Base-by-base conservation (phyloP, 2,113 vertebrate species). In the Chaetura pelagica region DNA sequence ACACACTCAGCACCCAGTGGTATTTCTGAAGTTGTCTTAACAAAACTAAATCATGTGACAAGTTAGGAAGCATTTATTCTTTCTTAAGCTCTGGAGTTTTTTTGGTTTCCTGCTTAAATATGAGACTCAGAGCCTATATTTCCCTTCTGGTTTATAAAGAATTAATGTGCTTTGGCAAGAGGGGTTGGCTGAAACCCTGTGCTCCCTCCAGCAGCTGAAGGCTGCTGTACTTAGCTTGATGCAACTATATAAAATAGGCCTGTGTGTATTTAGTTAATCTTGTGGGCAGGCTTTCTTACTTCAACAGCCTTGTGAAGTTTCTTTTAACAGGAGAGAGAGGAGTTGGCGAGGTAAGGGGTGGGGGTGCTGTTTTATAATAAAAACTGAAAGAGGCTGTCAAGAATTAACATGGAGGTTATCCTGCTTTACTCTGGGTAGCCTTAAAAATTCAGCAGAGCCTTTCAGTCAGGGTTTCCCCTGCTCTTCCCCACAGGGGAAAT, bases 371-470 rank as follows among this genome's bases (percentile, higher is more conserved):
- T 76, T 87, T 78, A 51, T 94, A 90, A 73, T 76, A 78, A 71
- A 81, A 81, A 83, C 69, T 91, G 78, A 59, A 71, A 76, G 24
- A 82, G 54, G 21, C 62, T 87, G 84, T 72, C 85, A 86, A 84
- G 38, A 94, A 82, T 79, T 93, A 84, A 73, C 64, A 69, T 15
- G 49, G 86, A 93, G 69, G 64, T 93, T 91, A 72, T 74, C 61
- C 75, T 78, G 71, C 84, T 75, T 95, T 95, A 88, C 71, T 94
- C 30, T 79, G 62, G 71, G 76, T 48, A 93, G 34, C 55, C 48
- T 94, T 79, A 95, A 94, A 87, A 97, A 97, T 94, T 93, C 89
- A 96, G 26, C 26, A 80, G 52, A 92, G 27, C 42, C 51, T 93
- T 96, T 94, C 82, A 94, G 87, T 71, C 64, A 58, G 42, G 35